These are phyloP conservation scores for Melanotaenia nigrans DNA, from an alignment of 2,797 vertebrate species.

Conservation along the genomic window DNA sequence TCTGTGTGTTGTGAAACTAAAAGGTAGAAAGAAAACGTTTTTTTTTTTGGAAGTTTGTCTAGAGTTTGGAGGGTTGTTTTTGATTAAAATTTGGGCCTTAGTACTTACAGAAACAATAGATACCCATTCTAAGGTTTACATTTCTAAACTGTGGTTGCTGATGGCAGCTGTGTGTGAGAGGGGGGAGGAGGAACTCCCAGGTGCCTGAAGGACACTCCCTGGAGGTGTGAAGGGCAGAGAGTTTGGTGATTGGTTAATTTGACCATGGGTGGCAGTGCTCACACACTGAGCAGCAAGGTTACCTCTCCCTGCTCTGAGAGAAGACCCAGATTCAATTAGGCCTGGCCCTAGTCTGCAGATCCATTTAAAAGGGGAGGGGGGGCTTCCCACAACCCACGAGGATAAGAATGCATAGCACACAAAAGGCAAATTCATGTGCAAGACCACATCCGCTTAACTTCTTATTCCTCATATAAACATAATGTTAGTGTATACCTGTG, in stretches of 20 bases:
- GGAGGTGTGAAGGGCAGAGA: slow-evolving; percentile 66
- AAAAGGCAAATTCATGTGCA: slow-evolving; percentile 14
- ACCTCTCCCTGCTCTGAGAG: slow-evolving; percentile 83
- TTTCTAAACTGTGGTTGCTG: slow-evolving; percentile 5
- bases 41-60: not conserved
- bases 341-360: slow-evolving; percentile 85
- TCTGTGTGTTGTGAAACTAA: too few species aligned
- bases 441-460: not conserved
- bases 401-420: slow-evolving; percentile 11
- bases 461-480: not conserved
- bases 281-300: slow-evolving; percentile 91
- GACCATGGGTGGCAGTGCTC: slow-evolving; percentile 82
- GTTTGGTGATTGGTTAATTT: slow-evolving; percentile 83
- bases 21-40: too few species aligned
- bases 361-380: slow-evolving; percentile 85
- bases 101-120: not conserved
- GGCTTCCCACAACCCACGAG: slow-evolving; percentile 39
- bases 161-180: not conserved
- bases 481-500: not conserved
- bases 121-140: slow-evolving; percentile 15
- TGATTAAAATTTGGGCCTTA: not conserved
- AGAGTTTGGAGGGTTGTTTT: not conserved
- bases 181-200: slow-evolving; percentile 49
- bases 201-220: slow-evolving; percentile 88
- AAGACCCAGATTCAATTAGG: slow-evolving; percentile 94